phyloP scores from a whole-genome alignment of 2,797 vertebrate genomes.

The Melanotaenia parkinsoni region DNA sequence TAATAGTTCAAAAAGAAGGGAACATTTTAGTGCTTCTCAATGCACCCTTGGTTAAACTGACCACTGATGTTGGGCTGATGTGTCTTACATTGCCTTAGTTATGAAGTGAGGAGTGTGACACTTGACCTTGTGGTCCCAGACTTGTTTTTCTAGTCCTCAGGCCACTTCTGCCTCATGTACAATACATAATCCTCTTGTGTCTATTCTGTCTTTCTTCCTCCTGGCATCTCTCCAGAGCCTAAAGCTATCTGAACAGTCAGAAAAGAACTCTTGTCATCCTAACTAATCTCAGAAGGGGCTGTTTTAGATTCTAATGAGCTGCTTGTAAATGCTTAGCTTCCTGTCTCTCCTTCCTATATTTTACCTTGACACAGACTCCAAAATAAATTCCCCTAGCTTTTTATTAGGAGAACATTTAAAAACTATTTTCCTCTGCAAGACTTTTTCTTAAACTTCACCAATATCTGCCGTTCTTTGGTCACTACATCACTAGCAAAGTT shows the following conservation, averaged over 20 bases:
- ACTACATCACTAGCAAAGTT: neutral
- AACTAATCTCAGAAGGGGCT: conserved; percentile 52
- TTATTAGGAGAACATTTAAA: neutral
- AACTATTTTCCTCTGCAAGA: neutral
- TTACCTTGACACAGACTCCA: conserved; percentile 27
- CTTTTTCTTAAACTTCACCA: neutral
- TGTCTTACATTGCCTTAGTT: conserved; percentile 23
- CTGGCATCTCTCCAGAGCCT: conserved; percentile 69
- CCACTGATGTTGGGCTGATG: conserved; percentile 23
- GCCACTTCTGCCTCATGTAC: conserved; percentile 55
- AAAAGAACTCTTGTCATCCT: conserved; percentile 65
- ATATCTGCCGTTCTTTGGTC: neutral
- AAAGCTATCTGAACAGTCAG: conserved; percentile 57
- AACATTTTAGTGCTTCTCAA: neutral
- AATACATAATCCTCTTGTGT: conserved; percentile 66
- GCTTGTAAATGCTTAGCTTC: conserved; percentile 63
- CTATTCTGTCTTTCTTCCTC: conserved; percentile 61
- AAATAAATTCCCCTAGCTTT: conserved; percentile 32
- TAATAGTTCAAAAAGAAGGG: neutral
- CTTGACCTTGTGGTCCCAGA: conserved; percentile 65
- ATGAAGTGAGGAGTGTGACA: conserved; percentile 43
- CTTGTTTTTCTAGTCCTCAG: conserved; percentile 73
- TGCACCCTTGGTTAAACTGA: conserved; percentile 16
- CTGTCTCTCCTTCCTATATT: conserved; percentile 46
- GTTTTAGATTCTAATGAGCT: conserved; percentile 70